Conservation (phyloP, 2,113 vertebrate genomes). For the Myrmecophaga tridactyla region DNA sequence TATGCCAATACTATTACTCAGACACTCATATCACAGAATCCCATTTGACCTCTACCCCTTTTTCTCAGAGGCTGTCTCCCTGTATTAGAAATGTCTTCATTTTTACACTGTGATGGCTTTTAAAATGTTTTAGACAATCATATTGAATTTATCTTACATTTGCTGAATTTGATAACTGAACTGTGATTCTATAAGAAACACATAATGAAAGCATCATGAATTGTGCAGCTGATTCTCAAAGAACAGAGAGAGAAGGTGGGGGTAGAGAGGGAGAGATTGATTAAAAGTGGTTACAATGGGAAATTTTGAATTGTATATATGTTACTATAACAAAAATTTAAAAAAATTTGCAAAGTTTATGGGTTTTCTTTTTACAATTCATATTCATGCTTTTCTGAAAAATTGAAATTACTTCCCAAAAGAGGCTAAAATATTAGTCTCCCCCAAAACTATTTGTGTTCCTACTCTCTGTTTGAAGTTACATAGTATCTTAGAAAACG, state of each 20-base stretch:
- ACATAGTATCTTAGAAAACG: background rate
- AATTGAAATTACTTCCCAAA: background rate
- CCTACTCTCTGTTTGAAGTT: background rate
- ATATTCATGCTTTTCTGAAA: background rate
- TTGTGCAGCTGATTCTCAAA: no score
- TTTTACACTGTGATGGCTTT: background rate
- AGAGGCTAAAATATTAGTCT: background rate
- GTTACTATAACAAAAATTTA: no score
- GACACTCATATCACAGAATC: background rate
- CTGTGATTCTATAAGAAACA: background rate
- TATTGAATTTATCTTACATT: background rate
- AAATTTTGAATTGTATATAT: no score
- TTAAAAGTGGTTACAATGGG: no score
- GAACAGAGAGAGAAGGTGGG: no score
- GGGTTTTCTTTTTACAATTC: background rate
- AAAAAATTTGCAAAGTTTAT: background rate
- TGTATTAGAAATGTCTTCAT: background rate
- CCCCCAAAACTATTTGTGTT: accelerated
- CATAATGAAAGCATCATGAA: no score
- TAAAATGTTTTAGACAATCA: background rate
- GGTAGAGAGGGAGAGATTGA: no score
- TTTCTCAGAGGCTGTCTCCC: background rate
- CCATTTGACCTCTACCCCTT: accelerated
- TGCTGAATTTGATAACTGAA: background rate
- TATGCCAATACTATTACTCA: background rate